These are phyloP conservation scores for Actinemys pallida DNA, from an alignment of 2,113 vertebrate species.

Conservation along the genomic window DNA sequence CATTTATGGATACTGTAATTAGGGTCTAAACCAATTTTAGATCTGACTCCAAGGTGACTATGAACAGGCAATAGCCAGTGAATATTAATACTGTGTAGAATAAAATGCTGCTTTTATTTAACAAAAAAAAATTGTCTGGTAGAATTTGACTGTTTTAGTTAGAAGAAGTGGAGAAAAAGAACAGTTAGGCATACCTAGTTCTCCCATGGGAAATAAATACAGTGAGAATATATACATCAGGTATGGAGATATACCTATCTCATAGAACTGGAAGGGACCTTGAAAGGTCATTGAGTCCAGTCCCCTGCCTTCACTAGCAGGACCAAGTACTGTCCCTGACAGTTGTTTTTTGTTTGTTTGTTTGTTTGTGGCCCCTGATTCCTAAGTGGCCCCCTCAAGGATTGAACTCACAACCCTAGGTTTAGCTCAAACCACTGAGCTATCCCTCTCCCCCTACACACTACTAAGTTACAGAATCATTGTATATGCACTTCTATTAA, in stretches of 20 bases:
- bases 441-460: background rate
- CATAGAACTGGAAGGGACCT: no score
- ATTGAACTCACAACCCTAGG: no score
- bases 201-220: background rate
- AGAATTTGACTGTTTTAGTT: background rate
- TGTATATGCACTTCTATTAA: accelerated
- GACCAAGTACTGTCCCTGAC: no score
- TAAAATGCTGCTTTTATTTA: background rate
- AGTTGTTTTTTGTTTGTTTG: no score
- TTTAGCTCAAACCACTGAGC: no score
- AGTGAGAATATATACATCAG: background rate
- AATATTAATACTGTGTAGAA: background rate
- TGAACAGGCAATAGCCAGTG: background rate
- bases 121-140: background rate
- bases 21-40: slow-evolving; percentile 25
- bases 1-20: slow-evolving; percentile 11
- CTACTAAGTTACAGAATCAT: background rate
- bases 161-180: background rate
- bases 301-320: no score
- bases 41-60: background rate
- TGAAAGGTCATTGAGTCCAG: no score
- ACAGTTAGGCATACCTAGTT: background rate
- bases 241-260: accelerated
- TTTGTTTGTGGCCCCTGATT: no score
- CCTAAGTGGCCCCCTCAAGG: no score